phyloP scores from a whole-genome alignment of 2,888 invertebrate genomes.

The Sicus ferrugineus region DNA sequence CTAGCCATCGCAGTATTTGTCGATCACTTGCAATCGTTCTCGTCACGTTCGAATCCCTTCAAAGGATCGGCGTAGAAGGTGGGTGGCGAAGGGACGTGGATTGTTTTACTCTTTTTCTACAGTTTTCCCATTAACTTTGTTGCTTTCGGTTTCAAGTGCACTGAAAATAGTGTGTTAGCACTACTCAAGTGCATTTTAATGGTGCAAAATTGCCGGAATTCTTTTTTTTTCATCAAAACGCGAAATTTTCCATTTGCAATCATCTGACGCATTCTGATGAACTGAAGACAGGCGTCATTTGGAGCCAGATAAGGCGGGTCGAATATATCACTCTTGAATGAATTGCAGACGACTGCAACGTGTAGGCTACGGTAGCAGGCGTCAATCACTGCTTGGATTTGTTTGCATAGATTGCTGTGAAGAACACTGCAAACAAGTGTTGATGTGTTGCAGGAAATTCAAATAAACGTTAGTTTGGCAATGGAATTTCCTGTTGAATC shows the following conservation, averaged over 20 bases:
- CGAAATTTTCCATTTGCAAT: slow-evolving; percentile 1
- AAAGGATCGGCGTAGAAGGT: not conserved
- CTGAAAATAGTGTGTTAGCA: not conserved
- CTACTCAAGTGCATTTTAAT: not conserved
- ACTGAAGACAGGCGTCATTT: not conserved
- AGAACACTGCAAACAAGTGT: slow-evolving; percentile 4
- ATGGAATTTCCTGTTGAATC: slow-evolving; percentile 8
- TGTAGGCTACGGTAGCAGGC: not conserved
- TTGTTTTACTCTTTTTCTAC: not conserved
- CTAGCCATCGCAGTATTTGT: not conserved
- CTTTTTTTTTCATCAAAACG: not conserved
- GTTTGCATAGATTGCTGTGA: slow-evolving; percentile 9
- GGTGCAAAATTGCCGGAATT: not conserved
- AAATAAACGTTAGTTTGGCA: not conserved
- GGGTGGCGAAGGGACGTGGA: not conserved
- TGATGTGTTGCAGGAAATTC: not conserved
- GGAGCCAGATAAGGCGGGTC: not conserved
- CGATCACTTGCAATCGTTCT: slow-evolving; percentile 12
- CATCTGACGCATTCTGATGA: not conserved
- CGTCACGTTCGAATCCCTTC: not conserved
- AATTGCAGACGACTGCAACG: not conserved
- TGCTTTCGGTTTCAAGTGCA: not conserved
- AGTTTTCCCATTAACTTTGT: not conserved
- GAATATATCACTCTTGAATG: not conserved
- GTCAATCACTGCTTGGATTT: slow-evolving; percentile 15